Conservation (phyloP, 1,140 invertebrate genomes). For the Ostrea denselamellosa region DNA sequence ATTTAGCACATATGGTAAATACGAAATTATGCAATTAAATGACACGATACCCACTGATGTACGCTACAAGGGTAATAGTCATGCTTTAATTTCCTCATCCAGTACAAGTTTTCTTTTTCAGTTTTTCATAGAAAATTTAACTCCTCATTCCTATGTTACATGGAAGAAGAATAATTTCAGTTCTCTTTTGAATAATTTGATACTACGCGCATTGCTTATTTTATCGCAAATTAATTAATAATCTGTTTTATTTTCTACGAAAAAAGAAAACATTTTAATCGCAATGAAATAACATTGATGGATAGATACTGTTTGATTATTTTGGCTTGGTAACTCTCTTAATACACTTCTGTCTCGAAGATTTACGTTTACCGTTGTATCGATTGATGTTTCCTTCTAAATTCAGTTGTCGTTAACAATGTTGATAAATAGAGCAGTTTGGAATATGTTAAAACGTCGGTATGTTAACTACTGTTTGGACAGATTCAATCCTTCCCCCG, state of each 20-base stretch:
- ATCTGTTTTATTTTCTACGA: not conserved
- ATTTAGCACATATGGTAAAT: no score
- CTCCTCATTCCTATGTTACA: no score
- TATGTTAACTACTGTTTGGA: slow-evolving; percentile 12
- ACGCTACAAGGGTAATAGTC: no score
- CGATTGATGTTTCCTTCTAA: slow-evolving; percentile 8
- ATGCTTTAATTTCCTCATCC: no score
- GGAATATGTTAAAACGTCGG: not conserved
- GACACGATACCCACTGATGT: no score
- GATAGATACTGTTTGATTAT: not conserved
- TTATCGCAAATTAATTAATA: not conserved
- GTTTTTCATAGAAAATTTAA: no score
- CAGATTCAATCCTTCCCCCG: slow-evolving; percentile 1
- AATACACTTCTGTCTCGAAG: not conserved
- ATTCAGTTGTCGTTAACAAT: not conserved
- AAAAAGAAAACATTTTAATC: not conserved
- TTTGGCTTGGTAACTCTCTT: not conserved
- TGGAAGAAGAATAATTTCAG: no score
- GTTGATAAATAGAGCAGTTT: slow-evolving; percentile 4
- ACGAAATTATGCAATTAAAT: no score
- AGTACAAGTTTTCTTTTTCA: no score
- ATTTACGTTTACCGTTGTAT: not conserved
- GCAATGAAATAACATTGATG: not conserved
- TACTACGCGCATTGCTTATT: no score
- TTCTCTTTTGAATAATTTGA: no score